These are phyloP conservation scores for Wiebesia pumilae DNA, from an alignment of 1,140 invertebrate species.

Conservation along the genomic window DNA sequence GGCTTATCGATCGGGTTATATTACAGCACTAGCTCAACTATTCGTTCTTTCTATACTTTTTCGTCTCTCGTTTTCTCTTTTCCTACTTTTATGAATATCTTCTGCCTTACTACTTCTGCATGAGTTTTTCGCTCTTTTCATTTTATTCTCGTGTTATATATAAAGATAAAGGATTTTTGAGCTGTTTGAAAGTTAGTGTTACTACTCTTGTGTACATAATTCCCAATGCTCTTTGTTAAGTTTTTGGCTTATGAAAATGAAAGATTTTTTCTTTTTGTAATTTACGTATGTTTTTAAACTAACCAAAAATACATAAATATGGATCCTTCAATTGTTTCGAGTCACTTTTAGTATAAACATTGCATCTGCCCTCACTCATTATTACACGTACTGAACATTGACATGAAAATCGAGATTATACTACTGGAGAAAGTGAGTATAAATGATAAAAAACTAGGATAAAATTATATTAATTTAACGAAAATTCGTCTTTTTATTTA, in stretches of 20 bases:
- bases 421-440: no score
- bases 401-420: no score
- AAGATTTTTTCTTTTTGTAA: not conserved
- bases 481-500: no score
- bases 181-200: not conserved
- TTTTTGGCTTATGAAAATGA: not conserved
- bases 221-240: not conserved
- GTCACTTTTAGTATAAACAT: not conserved
- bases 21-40: not conserved
- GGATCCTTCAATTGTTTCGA: no score
- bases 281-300: no score
- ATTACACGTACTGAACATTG: not conserved
- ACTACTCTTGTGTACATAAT: not conserved
- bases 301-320: no score
- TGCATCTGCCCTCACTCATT: not conserved
- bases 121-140: not conserved
- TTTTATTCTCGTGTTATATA: not conserved
- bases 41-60: not conserved
- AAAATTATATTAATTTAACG: no score
- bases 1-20: constrained; percentile 49
- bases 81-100: not conserved
- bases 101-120: not conserved
- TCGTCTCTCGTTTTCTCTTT: not conserved
- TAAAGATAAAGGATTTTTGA: constrained; percentile 12
- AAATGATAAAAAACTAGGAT: no score